These are phyloP conservation scores for Athene cunicularia DNA, from an alignment of 2,113 vertebrate species.

Conservation along the genomic window DNA sequence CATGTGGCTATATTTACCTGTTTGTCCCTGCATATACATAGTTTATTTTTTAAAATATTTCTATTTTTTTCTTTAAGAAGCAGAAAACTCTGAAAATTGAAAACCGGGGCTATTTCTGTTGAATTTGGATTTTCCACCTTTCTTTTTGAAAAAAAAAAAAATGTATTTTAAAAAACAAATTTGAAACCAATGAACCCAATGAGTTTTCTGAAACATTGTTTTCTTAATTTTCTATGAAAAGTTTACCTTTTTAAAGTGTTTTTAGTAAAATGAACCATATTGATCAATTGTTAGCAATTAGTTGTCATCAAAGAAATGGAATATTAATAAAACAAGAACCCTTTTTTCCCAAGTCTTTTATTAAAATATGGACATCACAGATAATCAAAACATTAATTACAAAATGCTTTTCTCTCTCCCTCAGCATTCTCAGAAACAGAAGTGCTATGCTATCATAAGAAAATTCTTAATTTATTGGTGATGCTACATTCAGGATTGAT, in stretches of 20 bases:
- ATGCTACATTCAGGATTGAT: not conserved
- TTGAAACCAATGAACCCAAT: not conserved
- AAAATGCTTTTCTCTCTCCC: not conserved
- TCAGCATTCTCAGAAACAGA: not conserved
- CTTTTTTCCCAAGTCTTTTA: not conserved
- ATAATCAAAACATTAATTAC: not conserved
- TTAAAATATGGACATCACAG: not conserved
- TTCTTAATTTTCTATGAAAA: not conserved
- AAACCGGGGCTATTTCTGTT: not conserved
- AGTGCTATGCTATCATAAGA: not conserved
- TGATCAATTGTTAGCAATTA: not conserved
- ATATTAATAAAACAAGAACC: not conserved
- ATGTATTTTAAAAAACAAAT: not conserved
- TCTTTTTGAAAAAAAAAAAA: not conserved
- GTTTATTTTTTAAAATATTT: not conserved
- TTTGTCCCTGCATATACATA: not conserved
- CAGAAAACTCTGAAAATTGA: not conserved
- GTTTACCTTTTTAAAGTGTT: not conserved
- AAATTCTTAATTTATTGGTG: not conserved
- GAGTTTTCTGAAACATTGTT: not conserved
- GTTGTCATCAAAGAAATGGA: not conserved
- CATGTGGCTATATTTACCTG: not conserved
- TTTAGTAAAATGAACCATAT: not conserved
- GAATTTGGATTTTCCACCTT: not conserved
- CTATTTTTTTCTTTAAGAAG: not conserved